phyloP scores from a whole-genome alignment of 1,140 invertebrate genomes.

The Eriosoma lanigerum region DNA sequence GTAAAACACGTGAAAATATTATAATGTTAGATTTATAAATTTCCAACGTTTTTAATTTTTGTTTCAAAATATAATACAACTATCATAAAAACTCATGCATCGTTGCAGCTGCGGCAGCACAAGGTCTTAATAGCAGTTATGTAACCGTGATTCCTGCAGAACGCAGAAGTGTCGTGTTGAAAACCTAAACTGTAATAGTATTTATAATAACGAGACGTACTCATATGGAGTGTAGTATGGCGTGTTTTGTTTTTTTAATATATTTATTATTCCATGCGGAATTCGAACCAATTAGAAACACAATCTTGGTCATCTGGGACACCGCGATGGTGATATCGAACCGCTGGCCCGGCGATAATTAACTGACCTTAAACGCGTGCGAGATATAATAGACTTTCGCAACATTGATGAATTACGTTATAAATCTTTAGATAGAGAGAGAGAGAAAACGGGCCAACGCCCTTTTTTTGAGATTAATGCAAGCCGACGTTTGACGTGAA shows the following conservation, averaged over 20 bases:
- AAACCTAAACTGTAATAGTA: not conserved
- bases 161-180: not conserved
- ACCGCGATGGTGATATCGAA: not conserved
- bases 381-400: not conserved
- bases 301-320: constrained; percentile 39
- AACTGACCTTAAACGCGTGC: constrained; percentile 4
- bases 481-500: constrained; percentile 10
- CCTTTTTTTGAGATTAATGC: constrained; percentile 18
- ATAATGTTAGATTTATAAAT: not conserved
- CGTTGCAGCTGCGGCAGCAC: too few relatives aligned
- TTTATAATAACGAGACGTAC: too few relatives aligned
- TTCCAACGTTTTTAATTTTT: constrained; percentile 4
- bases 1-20: not conserved
- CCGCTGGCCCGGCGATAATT: constrained; percentile 21
- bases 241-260: not conserved
- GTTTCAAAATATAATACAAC: not conserved
- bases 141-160: constrained; percentile 27
- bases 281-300: constrained; percentile 44
- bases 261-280: not conserved
- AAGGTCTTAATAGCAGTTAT: not conserved
- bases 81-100: not conserved
- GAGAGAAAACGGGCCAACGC: constrained; percentile 6
- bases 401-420: constrained; percentile 34
- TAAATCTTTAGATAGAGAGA: not conserved
- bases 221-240: too few relatives aligned